phyloP scores from a whole-genome alignment of 2,888 invertebrate species.

The Galerucella nymphaeae region DNA sequence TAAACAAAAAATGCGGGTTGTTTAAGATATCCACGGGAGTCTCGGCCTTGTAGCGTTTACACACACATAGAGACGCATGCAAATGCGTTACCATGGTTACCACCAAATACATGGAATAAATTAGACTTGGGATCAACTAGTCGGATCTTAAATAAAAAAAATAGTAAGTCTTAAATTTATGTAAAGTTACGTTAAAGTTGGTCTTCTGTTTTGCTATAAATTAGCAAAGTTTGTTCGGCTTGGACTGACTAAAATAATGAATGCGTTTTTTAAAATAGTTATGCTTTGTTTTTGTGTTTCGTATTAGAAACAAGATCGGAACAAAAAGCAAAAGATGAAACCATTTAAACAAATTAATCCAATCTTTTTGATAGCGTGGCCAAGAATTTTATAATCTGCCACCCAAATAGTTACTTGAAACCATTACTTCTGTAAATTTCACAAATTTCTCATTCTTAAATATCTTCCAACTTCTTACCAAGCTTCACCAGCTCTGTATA shows the following conservation, averaged over 20 bases:
- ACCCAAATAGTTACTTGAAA: too few species aligned
- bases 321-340: too few species aligned
- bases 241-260: neutral
- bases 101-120: conserved; percentile 61
- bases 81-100: conserved; percentile 62
- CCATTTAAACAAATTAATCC: too few species aligned
- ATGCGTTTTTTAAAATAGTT: neutral
- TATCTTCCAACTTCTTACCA: too few species aligned
- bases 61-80: conserved; percentile 58
- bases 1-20: conserved; percentile 52
- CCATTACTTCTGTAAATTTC: too few species aligned
- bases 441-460: too few species aligned
- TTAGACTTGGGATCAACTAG: conserved; percentile 46
- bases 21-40: conserved; percentile 54
- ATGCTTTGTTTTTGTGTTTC: too few species aligned
- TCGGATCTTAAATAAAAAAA: neutral
- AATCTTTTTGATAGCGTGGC: too few species aligned
- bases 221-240: neutral
- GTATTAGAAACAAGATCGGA: too few species aligned
- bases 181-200: neutral
- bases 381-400: too few species aligned
- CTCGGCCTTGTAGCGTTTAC: conserved; percentile 48
- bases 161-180: neutral
- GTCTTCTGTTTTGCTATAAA: neutral
- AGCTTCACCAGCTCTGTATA: too few species aligned